These are phyloP conservation scores for Scarus forsteni DNA, from an alignment of 2,797 vertebrate genomes.

Conservation along the genomic window DNA sequence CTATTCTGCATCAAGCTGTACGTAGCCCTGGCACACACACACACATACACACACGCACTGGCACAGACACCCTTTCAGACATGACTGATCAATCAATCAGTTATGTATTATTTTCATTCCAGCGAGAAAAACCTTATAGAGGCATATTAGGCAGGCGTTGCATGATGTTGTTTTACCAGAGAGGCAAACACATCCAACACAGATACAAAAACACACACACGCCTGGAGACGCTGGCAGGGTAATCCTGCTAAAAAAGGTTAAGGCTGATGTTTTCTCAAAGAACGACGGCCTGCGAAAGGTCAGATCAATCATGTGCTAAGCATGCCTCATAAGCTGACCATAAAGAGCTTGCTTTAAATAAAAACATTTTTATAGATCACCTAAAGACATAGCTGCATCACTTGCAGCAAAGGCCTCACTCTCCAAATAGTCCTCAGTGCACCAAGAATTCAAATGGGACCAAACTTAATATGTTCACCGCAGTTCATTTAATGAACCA, in stretches of 20 bases:
- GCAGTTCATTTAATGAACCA: slow-evolving; percentile 80
- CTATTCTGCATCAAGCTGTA: slow-evolving; percentile 78
- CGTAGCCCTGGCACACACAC: slow-evolving; percentile 28
- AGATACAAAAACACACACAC: slow-evolving; percentile 22
- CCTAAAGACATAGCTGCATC: slow-evolving; percentile 82
- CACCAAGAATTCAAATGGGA: slow-evolving; percentile 74
- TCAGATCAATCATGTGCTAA: slow-evolving; percentile 87
- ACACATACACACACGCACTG: slow-evolving; percentile 10
- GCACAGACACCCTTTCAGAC: slow-evolving; percentile 67
- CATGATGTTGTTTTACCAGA: slow-evolving; percentile 51
- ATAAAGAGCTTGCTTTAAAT: slow-evolving; percentile 88
- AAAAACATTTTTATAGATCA: slow-evolving; percentile 88
- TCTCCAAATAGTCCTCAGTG: slow-evolving; percentile 52
- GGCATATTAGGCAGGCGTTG: slow-evolving; percentile 54
- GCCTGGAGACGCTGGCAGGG: slow-evolving; percentile 57
- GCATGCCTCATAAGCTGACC: slow-evolving; percentile 83
- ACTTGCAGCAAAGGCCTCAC: slow-evolving; percentile 45
- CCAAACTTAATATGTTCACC: slow-evolving; percentile 79
- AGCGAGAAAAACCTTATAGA: slow-evolving; percentile 63
- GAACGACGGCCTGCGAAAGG: slow-evolving; percentile 84
- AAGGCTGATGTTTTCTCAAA: slow-evolving; percentile 83
- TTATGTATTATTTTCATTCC: slow-evolving; percentile 78
- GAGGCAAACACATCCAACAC: slow-evolving; percentile 20
- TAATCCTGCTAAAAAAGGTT: slow-evolving; percentile 84
- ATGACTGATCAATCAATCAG: slow-evolving; percentile 81